phyloP scores from a whole-genome alignment of 2,797 vertebrate genomes.

The Harpagifer antarcticus region DNA sequence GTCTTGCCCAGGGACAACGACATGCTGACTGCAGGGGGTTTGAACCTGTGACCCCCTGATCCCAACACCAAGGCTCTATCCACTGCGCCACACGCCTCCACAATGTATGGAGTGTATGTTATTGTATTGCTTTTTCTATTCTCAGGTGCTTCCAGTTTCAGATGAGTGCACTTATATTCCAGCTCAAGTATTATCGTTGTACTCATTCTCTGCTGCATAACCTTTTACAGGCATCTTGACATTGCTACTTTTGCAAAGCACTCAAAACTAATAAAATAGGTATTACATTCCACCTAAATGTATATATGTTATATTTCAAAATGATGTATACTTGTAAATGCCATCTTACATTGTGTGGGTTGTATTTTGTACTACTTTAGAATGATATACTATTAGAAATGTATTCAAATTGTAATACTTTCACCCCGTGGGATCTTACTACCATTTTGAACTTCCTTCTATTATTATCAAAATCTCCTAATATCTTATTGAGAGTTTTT shows the following conservation, averaged over 20 bases:
- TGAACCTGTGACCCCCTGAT: too few relatives aligned
- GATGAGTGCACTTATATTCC: constrained; percentile 26
- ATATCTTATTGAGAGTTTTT: background rate
- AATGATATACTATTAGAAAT: background rate
- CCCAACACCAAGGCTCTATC: too few relatives aligned
- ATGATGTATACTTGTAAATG: background rate
- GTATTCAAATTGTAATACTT: background rate
- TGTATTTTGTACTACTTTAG: background rate
- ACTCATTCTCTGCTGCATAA: constrained; percentile 14
- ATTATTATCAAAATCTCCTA: background rate
- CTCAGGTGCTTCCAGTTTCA: constrained; percentile 26
- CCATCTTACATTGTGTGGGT: background rate
- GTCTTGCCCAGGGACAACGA: too few relatives aligned
- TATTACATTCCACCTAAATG: constrained; percentile 9
- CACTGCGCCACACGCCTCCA: too few relatives aligned
- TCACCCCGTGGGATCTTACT: background rate
- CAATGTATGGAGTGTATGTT: too few relatives aligned
- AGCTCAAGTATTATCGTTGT: constrained; percentile 17
- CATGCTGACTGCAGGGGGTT: too few relatives aligned
- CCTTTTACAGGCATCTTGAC: constrained; percentile 39
- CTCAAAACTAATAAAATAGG: constrained; percentile 19
- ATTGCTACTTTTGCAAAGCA: constrained; percentile 9
- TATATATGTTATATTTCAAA: background rate
- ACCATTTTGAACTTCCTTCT: background rate
- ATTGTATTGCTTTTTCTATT: constrained; percentile 17